These are phyloP conservation scores for Oophaga sylvatica DNA, from an alignment of 2,797 vertebrate species.

Conservation along the genomic window DNA sequence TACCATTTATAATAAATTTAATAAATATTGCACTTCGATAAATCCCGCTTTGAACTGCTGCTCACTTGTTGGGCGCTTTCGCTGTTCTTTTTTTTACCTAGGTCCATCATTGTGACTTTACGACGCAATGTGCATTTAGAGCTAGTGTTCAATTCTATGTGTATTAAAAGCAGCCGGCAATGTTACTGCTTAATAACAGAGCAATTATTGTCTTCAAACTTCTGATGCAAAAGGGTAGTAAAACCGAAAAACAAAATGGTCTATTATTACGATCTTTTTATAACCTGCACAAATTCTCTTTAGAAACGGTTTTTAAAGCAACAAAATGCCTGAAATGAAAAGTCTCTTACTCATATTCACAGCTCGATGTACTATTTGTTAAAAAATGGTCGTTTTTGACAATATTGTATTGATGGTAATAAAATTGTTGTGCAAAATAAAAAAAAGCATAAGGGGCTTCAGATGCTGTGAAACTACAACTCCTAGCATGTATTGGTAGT, in stretches of 20 bases:
- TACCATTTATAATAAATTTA: background rate
- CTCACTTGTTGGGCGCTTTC: background rate
- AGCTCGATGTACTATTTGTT: background rate
- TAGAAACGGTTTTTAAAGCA: background rate
- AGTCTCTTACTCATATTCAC: background rate
- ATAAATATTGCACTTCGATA: background rate
- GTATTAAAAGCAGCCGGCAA: background rate
- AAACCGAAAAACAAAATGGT: conserved; percentile 24
- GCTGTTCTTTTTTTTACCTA: background rate
- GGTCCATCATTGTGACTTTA: conserved; percentile 1
- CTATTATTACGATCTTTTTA: conserved; percentile 18
- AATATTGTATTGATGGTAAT: background rate
- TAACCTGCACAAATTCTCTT: conserved; percentile 20
- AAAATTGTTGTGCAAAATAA: background rate
- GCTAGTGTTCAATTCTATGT: conserved; percentile 14
- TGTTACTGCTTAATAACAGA: conserved; percentile 26
- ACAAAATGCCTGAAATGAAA: background rate
- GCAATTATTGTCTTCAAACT: conserved; percentile 36
- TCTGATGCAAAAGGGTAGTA: conserved; percentile 26
- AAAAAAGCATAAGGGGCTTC: background rate
- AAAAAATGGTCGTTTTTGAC: background rate
- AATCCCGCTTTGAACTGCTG: background rate
- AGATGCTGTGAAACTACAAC: background rate
- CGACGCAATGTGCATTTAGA: conserved; percentile 16
- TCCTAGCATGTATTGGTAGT: too few relatives aligned